phyloP scores from a whole-genome alignment of 2,888 invertebrate species.

The Erynnis tages region DNA sequence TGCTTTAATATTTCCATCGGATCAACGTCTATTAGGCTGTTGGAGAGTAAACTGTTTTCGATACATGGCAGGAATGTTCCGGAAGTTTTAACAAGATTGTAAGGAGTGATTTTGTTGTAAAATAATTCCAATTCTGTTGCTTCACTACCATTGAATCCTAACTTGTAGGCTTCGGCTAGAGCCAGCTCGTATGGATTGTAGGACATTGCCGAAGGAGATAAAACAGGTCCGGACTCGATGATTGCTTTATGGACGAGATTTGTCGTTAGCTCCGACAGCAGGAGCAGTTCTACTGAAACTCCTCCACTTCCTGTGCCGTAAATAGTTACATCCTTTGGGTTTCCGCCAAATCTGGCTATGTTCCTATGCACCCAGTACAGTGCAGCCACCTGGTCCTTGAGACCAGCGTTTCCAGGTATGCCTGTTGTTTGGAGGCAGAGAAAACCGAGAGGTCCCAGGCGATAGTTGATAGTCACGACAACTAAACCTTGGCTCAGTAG shows the following conservation, averaged over 20 bases:
- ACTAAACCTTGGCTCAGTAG: constrained; percentile 53
- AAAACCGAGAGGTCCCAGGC: constrained; percentile 69
- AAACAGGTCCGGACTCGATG: constrained; percentile 62
- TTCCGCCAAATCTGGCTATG: constrained; percentile 64
- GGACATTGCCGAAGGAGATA: constrained; percentile 55
- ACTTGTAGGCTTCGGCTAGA: constrained; percentile 56
- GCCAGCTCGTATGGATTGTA: constrained; percentile 53
- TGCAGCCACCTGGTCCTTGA: constrained; percentile 70
- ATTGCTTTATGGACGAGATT: constrained; percentile 62
- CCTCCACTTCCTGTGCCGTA: constrained; percentile 68
- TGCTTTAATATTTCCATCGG: constrained; percentile 48
- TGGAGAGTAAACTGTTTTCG: constrained; percentile 41
- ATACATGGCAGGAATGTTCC: constrained; percentile 55
- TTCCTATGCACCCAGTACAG: constrained; percentile 70
- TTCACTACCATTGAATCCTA: constrained; percentile 63
- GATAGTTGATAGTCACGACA: constrained; percentile 65
- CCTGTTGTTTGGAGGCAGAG: constrained; percentile 56
- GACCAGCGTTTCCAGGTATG: constrained; percentile 65
- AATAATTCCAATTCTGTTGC: constrained; percentile 45
- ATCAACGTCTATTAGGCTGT: constrained; percentile 52
- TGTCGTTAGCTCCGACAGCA: constrained; percentile 52
- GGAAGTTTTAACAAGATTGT: constrained; percentile 41
- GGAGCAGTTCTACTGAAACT: constrained; percentile 54
- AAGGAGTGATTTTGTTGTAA: constrained; percentile 41
- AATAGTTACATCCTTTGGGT: constrained; percentile 57